These are phyloP conservation scores for Pseudomyrmex pallidus DNA, from an alignment of 1,140 invertebrate species.

Conservation along the genomic window DNA sequence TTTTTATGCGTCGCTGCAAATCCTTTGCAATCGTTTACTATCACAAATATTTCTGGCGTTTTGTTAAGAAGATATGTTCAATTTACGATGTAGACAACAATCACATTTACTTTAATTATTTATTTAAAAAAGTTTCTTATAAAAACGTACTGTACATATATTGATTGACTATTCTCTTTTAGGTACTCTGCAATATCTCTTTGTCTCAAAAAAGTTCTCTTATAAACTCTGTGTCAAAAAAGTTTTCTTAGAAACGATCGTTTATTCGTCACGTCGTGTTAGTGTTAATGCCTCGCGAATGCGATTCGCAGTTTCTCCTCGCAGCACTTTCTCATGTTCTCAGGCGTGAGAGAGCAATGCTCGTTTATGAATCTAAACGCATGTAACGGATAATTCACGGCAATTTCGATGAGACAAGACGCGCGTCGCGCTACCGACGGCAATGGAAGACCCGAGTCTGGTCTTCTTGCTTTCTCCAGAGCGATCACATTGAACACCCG, in stretches of 20 bases:
- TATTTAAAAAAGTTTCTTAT: too few species aligned
- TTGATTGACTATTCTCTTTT: neutral
- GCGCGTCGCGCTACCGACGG: constrained; percentile 29
- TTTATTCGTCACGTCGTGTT: neutral
- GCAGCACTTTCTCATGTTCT: constrained; percentile 15
- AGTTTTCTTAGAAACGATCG: neutral
- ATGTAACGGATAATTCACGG: constrained; percentile 61
- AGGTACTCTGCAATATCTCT: neutral
- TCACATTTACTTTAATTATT: too few species aligned
- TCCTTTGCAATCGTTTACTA: neutral
- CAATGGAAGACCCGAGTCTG: constrained; percentile 20
- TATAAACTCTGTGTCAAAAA: too few species aligned
- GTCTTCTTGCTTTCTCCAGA: constrained; percentile 57
- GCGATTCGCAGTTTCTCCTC: neutral
- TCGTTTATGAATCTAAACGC: constrained; percentile 42
- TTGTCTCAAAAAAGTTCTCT: neutral
- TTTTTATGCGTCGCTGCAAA: neutral
- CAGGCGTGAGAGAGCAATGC: neutral
- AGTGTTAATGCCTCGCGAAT: neutral
- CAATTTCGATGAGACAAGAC: constrained; percentile 57
- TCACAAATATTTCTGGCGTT: neutral
- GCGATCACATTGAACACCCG: constrained; percentile 35
- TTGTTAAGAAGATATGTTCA: too few species aligned
- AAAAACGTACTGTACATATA: too few species aligned
- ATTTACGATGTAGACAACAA: too few species aligned